Percentiles rank a stretch among this genome's conserved stretches.
These are phyloP conservation scores for Drosophila bocqueti DNA, from an alignment of 1,140 invertebrate genomes.

Conservation along the genomic window DNA sequence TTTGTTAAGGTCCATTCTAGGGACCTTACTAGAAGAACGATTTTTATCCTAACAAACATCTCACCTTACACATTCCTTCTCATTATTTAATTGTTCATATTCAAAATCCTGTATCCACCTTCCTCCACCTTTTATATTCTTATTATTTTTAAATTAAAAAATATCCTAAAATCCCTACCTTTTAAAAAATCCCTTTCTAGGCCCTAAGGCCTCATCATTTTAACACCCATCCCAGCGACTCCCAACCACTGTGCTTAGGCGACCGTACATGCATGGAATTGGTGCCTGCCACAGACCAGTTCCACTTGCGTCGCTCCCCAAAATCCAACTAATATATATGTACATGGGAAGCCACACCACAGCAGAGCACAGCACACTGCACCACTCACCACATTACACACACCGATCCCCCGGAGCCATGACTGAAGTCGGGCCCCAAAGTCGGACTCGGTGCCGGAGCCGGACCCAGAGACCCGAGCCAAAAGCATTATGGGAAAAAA, in stretches of 20 bases:
- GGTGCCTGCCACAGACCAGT: slow-evolving; percentile 74
- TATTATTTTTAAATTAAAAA: neutral
- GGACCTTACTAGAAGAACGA: too few species aligned
- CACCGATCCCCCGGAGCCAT: slow-evolving; percentile 25
- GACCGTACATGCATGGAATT: slow-evolving; percentile 46
- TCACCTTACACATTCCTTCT: too few species aligned
- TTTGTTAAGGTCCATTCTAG: too few species aligned
- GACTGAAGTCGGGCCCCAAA: slow-evolving; percentile 8
- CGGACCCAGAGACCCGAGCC: slow-evolving; percentile 40
- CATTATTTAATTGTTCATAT: too few species aligned
- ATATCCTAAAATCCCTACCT: neutral
- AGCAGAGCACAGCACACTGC: slow-evolving; percentile 38
- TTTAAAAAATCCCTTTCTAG: neutral
- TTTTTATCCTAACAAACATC: too few species aligned
- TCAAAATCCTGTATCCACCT: too few species aligned
- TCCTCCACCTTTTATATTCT: neutral
- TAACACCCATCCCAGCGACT: neutral
- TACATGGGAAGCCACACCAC: slow-evolving; percentile 59
- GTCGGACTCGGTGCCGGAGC: slow-evolving; percentile 17
- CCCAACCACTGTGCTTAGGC: neutral
- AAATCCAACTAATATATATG: slow-evolving; percentile 79
- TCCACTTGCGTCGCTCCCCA: slow-evolving; percentile 82
- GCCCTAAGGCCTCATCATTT: neutral
- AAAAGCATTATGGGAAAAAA: slow-evolving; percentile 78
- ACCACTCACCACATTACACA: slow-evolving; percentile 13